Evolutionary conservation across 2,888 invertebrate species (phyloP), one percentile per base, ranked within the genome.

Genomic region (Drosophila mimetica): DNA sequence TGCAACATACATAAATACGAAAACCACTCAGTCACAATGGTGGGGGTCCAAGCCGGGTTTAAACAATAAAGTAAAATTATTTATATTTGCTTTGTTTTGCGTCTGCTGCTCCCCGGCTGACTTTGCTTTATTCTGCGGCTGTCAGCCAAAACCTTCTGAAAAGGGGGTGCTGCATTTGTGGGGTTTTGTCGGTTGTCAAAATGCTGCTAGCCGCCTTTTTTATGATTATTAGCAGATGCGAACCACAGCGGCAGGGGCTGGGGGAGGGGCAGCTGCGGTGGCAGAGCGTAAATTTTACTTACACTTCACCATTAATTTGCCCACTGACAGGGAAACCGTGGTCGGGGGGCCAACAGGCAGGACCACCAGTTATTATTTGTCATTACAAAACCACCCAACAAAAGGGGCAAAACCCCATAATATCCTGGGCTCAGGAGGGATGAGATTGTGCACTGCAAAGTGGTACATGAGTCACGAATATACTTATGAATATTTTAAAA

Each of bases 261-360:
- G 18, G 41, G 41, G 9, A 13, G 36, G 18, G 48, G 48, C 32
- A 34, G 34, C 34, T 70, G 52, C 51, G 71, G 71, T 71, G 71
- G 71, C 64, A 50, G 48, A 55, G 71, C 86, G 82, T 83, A 83
- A 83, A 83, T 83, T 86, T 83, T 80, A 86, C 86, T 83, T 83
- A 86, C 82, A 83, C 82, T 76, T 83, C 79, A 86, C 64, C 87
- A 84, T 81, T 74, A 50, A 84, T 84, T 84, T 81, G 75, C 52
- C 66, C 70, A 80, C 64, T 65, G 82, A 74, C 79, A 74, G 70
- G 66, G 32, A 51, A 51, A 11, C 69, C 42, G 18, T 9, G 58
- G 41, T 22, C 5, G 39, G 47, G 72, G 72, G 32, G 36, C 37
- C 22, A 36, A 30, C 42, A 34, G 44, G 59, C 42, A 25, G 42